Evolutionary conservation across 2,113 vertebrate genomes (phyloP), one percentile per base, ranked within the genome.

Genomic region (Alectura lathami): DNA sequence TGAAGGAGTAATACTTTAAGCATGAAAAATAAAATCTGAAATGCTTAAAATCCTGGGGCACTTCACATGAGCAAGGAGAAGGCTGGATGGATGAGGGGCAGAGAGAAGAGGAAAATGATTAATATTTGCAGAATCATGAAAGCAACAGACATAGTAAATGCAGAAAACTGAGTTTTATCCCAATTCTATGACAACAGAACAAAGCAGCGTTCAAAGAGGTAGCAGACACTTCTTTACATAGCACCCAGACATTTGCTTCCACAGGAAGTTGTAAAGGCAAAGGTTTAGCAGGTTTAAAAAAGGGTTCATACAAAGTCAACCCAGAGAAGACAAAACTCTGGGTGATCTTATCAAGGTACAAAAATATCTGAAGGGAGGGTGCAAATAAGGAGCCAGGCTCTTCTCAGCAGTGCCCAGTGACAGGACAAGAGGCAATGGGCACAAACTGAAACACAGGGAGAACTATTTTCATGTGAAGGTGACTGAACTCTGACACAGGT

Each of bases 11-110:
- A n/a, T n/a, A n/a, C n/a, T n/a, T n/a, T n/a, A n/a, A n/a, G n/a
- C n/a, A n/a, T n/a, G n/a, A n/a, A n/a, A n/a, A n/a, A n/a, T n/a
- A 50, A 48, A 45, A 42, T 32, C 20, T 47, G 0, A 3, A 20
- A 43, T 24, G 18, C 34, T 69, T 88, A 36, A 88, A 86, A 88
- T 57, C 24, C 36, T 45, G 14, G 3, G 7, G 30, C 40, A 62
- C 5, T 50, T 43, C 26, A 78, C n/a, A 15, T 79, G 24, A 59
- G 17, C 11, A 80, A 73, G n/a, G 8, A 80, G 7, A 66, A 50
- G 2, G 9, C 4, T 48, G 24, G 12, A 69, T 48, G 24, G 12
- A 69, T 42, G 6, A 77, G 20, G 13, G 1, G 18, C 7, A 88
- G 14, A 29, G 16, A 73, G 32, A 69, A 0, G 5, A 75, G 78